Evolutionary conservation across 30 jellyfish, hydroid and myxozoan species (phyloP), one percentile per base, ranked within the genome.

Genomic region (Morbakka virulenta): DNA sequence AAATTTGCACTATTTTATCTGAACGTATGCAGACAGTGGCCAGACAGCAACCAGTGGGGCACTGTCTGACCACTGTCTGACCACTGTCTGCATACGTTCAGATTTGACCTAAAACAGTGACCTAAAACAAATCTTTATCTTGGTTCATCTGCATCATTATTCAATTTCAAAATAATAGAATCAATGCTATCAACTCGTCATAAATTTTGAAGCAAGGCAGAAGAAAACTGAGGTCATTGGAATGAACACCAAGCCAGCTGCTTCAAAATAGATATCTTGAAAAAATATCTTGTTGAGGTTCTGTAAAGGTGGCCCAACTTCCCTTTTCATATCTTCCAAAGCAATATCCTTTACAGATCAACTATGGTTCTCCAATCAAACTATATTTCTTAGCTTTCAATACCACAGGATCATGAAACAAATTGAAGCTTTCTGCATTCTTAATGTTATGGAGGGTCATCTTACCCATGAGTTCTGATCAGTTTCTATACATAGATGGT

Each of bases 401-500:
- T 29, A 74, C 52, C 27, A 57, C 77, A 14, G 77, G 3, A 28
- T 74, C 77, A 30, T 52, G 33, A 74, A 74, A 74, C 33, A 30
- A 30, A 57, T 57, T 35, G 27, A 74, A 74, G 77, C 77, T 52
- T 35, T 64, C 64, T n/a, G 34, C 49, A 62, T 77, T 83, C 2
- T 84, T 77, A 76, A 83, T 35, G 22, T 41, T 74, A 23, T 67
- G 32, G 14, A 83, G 83, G 50, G 78, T 65, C 35, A 67, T 72
- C 26, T 24, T 52, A 35, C 83, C 74, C 35, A 73, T 53, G 76
- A 61, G 35, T 70, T 88, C 95, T 52, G 74, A 25, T 29, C 82
- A 64, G 68, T 74, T 57, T 50, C 95, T 63, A 53, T 66, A 50
- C 25, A 72, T 84, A 32, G 90, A 88, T 28, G 85, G 66, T n/a